Evolutionary conservation across 2,113 vertebrate species (phyloP), one percentile per base, ranked within the genome.

Genomic region (Podarcis muralis): DNA sequence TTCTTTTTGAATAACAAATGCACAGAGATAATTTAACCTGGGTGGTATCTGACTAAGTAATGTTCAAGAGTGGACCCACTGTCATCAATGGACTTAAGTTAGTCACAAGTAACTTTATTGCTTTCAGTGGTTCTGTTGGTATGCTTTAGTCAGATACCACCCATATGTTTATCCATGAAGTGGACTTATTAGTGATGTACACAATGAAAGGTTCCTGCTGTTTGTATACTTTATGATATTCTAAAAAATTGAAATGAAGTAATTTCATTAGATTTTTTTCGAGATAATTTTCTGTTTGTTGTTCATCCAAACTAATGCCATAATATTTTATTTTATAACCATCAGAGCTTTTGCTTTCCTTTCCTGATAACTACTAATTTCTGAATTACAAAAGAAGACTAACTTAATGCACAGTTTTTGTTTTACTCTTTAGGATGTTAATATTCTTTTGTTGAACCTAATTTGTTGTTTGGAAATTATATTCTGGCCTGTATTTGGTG

Each of bases 191-290:
- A 79, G 43, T 15, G 40, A 11, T 71, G 5, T 72, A 79, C 90
- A 87, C 48, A 32, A 2, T 66, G 87, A 88, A 86, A 40, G 5
- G 13, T 88, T 1, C 37, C 71, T 87, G 35, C 53, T 72, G 65
- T 87, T 81, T 72, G 66, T 59, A n/a, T 86, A 72, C 30, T 74
- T 93, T 92, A 40, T 68, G 62, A 65, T 9, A 8, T 30, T 84
- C 8, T 78, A 59, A n/a, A 83, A 23, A 59, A 48, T 2, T 37
- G 22, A 30, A 62, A 62, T 59, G 27, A 72, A 18, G 27, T 71
- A 68, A 40, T 72, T 37, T 59, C 23, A 48, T 72, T 72, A 84
- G 37, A 71, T 71, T 6, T 18, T 69, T 37, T 53, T 53, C 25
- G n/a, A 35, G 85, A 71, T 3, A 53, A 32, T 15, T 35, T 57